Percentiles rank a stretch among this genome's conserved stretches.
Conservation (phyloP, 2,797 vertebrate genomes). For the Notoglanidium macrostoma region DNA sequence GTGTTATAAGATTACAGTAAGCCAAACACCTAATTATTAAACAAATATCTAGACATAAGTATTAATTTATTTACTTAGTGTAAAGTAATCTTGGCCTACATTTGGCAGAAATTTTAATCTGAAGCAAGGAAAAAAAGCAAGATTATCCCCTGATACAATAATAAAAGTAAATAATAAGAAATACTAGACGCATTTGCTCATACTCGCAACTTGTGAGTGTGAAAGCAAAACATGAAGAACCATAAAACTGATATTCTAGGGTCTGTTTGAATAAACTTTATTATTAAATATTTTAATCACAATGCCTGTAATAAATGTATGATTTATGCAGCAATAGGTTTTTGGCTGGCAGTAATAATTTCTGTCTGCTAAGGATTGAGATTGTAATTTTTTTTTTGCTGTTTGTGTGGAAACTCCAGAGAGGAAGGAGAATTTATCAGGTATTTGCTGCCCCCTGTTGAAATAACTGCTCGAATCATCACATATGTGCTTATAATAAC, state of each 20-base stretch:
- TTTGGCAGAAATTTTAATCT: too few relatives aligned
- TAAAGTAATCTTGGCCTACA: too few relatives aligned
- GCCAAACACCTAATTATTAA: too few relatives aligned
- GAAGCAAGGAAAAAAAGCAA: not conserved
- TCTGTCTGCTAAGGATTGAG: not conserved
- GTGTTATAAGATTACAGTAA: too few relatives aligned
- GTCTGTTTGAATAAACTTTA: not conserved
- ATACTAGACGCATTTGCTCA: not conserved
- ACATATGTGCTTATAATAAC: not conserved
- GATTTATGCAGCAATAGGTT: not conserved
- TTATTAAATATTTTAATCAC: not conserved
- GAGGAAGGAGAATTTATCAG: not conserved
- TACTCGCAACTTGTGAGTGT: not conserved
- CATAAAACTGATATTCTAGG: not conserved
- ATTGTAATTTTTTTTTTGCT: not conserved
- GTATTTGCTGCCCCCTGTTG: constrained; percentile 54
- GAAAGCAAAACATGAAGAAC: not conserved
- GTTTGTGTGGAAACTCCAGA: not conserved
- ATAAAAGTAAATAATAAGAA: not conserved
- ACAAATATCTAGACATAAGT: too few relatives aligned
- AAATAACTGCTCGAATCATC: not conserved
- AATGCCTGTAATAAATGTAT: not conserved
- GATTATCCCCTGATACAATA: not conserved
- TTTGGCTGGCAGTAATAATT: not conserved
- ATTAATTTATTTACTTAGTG: too few relatives aligned